Evolutionary conservation across 2,113 vertebrate genomes (phyloP).

Genomic region (Sorex fumeus): DNA sequence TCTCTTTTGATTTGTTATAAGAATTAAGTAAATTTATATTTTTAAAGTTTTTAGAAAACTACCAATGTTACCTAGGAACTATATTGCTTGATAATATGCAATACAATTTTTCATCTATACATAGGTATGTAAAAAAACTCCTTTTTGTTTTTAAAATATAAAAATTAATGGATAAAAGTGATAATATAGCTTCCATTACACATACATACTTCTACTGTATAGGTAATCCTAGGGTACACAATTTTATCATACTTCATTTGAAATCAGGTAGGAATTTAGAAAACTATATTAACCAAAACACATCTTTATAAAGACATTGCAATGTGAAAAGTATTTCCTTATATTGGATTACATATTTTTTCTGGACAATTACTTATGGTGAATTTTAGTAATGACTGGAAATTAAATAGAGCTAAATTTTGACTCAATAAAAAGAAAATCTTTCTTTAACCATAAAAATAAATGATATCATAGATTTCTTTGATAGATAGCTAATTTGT

Average conservation of each 20-base stretch:
- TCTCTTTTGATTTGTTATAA: too few relatives aligned
- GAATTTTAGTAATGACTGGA: background rate
- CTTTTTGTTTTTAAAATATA: too few relatives aligned
- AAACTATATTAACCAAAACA: too few relatives aligned
- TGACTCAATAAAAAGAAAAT: background rate
- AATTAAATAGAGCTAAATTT: background rate
- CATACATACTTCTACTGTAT: too few relatives aligned
- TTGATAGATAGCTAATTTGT: background rate
- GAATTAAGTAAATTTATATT: too few relatives aligned
- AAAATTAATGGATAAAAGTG: too few relatives aligned
- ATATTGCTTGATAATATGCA: conserved; percentile 29
- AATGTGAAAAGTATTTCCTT: background rate
- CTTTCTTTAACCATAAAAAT: background rate
- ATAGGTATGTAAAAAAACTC: too few relatives aligned
- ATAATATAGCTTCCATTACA: too few relatives aligned
- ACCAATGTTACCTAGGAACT: background rate
- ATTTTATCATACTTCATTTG: too few relatives aligned
- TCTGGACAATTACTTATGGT: background rate
- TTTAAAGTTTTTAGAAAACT: background rate
- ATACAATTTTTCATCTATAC: too few relatives aligned
- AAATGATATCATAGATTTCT: background rate
- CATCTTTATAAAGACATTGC: background rate
- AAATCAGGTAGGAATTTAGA: too few relatives aligned
- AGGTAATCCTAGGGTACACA: too few relatives aligned
- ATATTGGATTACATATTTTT: background rate